Conservation (phyloP, 2,113 vertebrate species). For the Phrynosoma blainvillii region DNA sequence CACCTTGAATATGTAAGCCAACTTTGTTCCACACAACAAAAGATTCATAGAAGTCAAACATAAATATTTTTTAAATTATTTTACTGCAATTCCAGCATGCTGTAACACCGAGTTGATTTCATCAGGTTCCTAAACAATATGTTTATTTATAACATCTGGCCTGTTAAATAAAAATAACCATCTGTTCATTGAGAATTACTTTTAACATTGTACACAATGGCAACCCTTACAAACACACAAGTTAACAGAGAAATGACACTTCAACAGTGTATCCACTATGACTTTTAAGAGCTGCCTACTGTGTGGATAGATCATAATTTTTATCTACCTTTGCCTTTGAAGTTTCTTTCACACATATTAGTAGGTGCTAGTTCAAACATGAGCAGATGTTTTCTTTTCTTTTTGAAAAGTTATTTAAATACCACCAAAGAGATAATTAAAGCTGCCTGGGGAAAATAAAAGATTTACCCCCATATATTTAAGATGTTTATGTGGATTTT, state of each 20-base stretch:
- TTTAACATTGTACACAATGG: slow-evolving; percentile 34
- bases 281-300: slow-evolving; percentile 22
- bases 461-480: neutral
- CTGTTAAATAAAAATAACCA: slow-evolving; percentile 44
- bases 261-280: slow-evolving; percentile 14
- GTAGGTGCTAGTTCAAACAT: neutral
- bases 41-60: neutral
- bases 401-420: neutral
- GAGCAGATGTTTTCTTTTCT: neutral
- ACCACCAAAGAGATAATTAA: neutral
- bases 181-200: slow-evolving; percentile 33
- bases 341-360: slow-evolving; percentile 12
- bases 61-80: slow-evolving; percentile 26
- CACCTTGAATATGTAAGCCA: neutral
- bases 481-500: neutral
- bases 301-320: slow-evolving; percentile 1
- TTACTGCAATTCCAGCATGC: slow-evolving; percentile 10
- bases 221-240: slow-evolving; percentile 12
- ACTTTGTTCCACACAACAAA: neutral
- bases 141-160: slow-evolving; percentile 34
- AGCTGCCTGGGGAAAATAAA: neutral
- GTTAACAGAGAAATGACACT: slow-evolving; percentile 32
- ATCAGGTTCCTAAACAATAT: slow-evolving; percentile 27
- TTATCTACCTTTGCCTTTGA: neutral
- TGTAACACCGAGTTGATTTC: slow-evolving; percentile 12